Evolutionary conservation across 2,888 invertebrate genomes (phyloP), one percentile per base, ranked within the genome.

Genomic region (Athetis lepigone): DNA sequence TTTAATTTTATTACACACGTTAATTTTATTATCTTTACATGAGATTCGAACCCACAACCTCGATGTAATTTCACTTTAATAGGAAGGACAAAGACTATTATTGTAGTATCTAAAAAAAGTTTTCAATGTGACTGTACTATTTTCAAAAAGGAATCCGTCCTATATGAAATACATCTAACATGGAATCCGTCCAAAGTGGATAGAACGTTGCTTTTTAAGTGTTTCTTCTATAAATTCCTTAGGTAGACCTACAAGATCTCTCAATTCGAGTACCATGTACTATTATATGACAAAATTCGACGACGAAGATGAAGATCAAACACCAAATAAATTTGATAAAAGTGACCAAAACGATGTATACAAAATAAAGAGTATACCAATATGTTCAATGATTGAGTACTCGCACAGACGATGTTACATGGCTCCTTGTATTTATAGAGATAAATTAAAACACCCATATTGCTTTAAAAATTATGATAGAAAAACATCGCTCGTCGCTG

Each of bases 381-480:
- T 90, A 74, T 91, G 91, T 55, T 85, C 87, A 3, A 81, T 75
- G 8, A 21, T 29, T 21, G 85, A 83, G 0, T 56, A 67, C 18
- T 87, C 86, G 0, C 56, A 81, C 1, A 66, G 57, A 25, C 77
- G 77, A 0, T 89, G 88, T 29, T 33, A 40, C 9, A 37, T 81
- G 0, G 75, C 88, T 0, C 16, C 59, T 0, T 92, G 92, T 39
- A 56, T 79, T 16, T 91, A 91, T 58, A 82, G 87, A n/a, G 91
- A 92, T 50, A 89, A 70, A 75, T 81, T 93, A 0, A 93, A 91
- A 56, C 83, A 7, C 81, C 83, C 1, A 39, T 88, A 8, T 63
- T 68, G 4, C 42, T 8, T 29, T 8, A 23, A 8, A 4, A 29
- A n/a, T n/a, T n/a, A n/a, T n/a, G n/a, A n/a, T n/a, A n/a, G 1